These are phyloP conservation scores for Hyles euphorbiae DNA, from an alignment of 1,140 invertebrate genomes.

Conservation along the genomic window DNA sequence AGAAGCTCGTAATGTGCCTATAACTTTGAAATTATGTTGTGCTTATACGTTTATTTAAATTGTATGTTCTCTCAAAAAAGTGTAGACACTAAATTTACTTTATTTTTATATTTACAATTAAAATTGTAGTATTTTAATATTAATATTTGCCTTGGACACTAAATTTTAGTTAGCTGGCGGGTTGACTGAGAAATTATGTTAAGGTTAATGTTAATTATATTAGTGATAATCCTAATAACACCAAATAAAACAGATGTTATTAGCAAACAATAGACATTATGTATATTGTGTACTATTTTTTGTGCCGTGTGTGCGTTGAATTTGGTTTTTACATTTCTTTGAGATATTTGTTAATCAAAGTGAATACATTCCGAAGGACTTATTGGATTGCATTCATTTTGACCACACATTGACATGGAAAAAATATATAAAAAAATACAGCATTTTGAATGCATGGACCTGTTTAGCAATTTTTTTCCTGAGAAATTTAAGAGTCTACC, in stretches of 20 bases:
- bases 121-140: background rate
- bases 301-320: conserved; percentile 17
- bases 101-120: background rate
- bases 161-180: background rate
- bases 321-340: conserved; percentile 54
- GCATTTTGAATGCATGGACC: conserved; percentile 61
- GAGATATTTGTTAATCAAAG: conserved; percentile 40
- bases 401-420: conserved; percentile 14
- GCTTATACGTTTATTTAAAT: conserved; percentile 20
- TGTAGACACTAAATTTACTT: conserved; percentile 37
- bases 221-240: conserved; percentile 29
- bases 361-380: conserved; percentile 34
- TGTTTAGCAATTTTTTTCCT: conserved; percentile 30
- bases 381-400: conserved; percentile 50
- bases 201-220: background rate
- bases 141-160: no score
- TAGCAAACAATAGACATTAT: background rate
- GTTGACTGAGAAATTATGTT: conserved; percentile 16
- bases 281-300: background rate
- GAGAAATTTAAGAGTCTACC: conserved; percentile 51
- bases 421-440: conserved; percentile 32
- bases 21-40: conserved; percentile 36
- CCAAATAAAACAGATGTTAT: conserved; percentile 29
- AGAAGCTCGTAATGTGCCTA: conserved; percentile 4
- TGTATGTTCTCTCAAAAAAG: conserved; percentile 46